Conservation (phyloP, 2,888 invertebrate species). For the Conchocele bisecta region DNA sequence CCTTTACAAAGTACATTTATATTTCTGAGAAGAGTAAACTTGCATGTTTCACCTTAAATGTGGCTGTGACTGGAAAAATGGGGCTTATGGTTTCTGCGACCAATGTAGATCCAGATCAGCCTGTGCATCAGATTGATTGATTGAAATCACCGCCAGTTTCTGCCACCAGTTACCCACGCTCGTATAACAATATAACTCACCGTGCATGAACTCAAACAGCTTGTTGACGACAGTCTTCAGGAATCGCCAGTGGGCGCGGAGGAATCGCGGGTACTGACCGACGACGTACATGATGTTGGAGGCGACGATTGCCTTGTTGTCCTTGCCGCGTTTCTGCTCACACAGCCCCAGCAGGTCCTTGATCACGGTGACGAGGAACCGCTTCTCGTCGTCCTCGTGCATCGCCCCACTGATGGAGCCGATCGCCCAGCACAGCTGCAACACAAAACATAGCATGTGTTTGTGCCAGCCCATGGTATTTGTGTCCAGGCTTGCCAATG, state of each 20-base stretch:
- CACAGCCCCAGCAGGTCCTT: conserved; percentile 96
- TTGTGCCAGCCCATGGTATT: no score
- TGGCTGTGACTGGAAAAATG: no score
- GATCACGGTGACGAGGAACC: conserved; percentile 99
- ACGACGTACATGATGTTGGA: conserved; percentile 99
- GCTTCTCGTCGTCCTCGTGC: conserved; percentile 99
- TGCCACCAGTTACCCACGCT: no score
- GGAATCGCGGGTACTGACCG: conserved; percentile 98
- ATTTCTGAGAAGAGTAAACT: no score
- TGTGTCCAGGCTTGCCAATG: no score
- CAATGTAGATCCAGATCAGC: no score
- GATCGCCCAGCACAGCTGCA: conserved; percentile 97
- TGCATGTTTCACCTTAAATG: no score
- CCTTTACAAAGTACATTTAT: no score
- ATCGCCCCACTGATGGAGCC: conserved; percentile 99
- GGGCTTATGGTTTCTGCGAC: no score
- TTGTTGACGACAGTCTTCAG: conserved; percentile 99
- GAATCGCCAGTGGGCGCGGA: conserved; percentile 99
- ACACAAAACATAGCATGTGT: conserved; percentile 59
- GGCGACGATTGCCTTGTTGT: conserved; percentile 99
- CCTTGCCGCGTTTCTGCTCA: conserved; percentile 97
- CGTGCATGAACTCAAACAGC: conserved; percentile 99
- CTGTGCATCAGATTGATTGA: no score
- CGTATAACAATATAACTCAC: no score
- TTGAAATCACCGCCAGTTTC: no score